Evolutionary conservation across 2,797 vertebrate genomes (phyloP).

Genomic region (Potorous gilbertii): DNA sequence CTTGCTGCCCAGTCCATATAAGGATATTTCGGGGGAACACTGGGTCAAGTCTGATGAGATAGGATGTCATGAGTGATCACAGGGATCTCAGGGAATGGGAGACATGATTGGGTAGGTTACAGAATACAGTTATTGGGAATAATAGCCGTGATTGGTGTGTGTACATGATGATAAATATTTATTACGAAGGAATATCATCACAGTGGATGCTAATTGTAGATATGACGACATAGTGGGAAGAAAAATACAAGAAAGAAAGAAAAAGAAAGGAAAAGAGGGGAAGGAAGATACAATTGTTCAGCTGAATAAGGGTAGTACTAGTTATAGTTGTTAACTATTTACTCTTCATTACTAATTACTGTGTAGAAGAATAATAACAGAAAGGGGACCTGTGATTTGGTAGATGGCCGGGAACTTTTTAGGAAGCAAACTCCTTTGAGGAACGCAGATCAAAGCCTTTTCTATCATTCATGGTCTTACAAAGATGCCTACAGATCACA

Average conservation of each 20-base stretch:
- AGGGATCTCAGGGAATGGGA: not conserved
- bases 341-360: not conserved
- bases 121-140: not conserved
- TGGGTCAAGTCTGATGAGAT: not conserved
- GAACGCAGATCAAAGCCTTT: not conserved
- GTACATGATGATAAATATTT: no score
- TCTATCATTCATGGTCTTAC: not conserved
- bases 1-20: not conserved
- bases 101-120: not conserved
- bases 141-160: not conserved
- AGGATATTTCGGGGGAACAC: not conserved
- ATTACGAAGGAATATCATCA: not conserved
- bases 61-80: not conserved
- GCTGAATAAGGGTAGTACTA: not conserved
- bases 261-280: not conserved
- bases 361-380: not conserved
- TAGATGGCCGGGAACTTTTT: not conserved
- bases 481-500: not conserved
- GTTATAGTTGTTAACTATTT: not conserved
- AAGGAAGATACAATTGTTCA: not conserved
- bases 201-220: not conserved
- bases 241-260: not conserved
- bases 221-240: not conserved
- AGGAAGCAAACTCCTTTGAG: not conserved
- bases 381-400: not conserved